These are phyloP conservation scores for Semicossyphus pulcher DNA, from an alignment of 2,113 vertebrate species.

Conservation along the genomic window DNA sequence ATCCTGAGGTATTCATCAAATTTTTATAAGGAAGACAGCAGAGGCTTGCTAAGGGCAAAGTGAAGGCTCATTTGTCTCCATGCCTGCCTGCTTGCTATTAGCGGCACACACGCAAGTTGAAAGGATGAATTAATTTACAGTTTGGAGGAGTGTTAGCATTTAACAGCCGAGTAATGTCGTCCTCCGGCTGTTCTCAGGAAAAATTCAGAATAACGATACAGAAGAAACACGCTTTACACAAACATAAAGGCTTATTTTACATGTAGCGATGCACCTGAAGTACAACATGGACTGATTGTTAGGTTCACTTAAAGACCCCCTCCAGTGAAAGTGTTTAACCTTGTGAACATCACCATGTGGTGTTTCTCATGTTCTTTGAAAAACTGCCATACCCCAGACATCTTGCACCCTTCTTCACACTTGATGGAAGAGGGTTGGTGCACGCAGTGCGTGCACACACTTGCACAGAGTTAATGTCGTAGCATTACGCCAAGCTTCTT, in stretches of 20 bases:
- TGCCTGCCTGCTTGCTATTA: constrained; percentile 33
- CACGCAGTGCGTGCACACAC: too few relatives aligned
- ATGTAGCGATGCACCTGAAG: background rate
- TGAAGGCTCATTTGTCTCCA: constrained; percentile 17
- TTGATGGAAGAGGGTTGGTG: too few relatives aligned
- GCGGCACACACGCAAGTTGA: constrained; percentile 23
- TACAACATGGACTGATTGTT: too few relatives aligned
- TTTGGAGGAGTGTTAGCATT: constrained; percentile 42
- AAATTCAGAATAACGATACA: constrained; percentile 37
- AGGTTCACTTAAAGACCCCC: too few relatives aligned
- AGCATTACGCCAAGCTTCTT: too few relatives aligned
- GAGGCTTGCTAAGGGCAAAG: constrained; percentile 33
- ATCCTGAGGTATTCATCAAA: constrained; percentile 30
- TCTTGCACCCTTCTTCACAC: too few relatives aligned
- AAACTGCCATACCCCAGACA: too few relatives aligned
- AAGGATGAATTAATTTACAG: constrained; percentile 55
- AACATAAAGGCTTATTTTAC: constrained; percentile 5
- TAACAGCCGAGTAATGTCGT: constrained; percentile 47
- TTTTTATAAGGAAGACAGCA: constrained; percentile 34
- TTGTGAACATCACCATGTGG: too few relatives aligned
- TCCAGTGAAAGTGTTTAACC: too few relatives aligned
- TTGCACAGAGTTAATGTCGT: too few relatives aligned
- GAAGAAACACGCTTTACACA: constrained; percentile 17
- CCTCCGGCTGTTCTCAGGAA: constrained; percentile 18
- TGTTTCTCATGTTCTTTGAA: too few relatives aligned